Evolutionary conservation across 2,888 invertebrate species (phyloP).

Genomic region (Pelosia muscerda): DNA sequence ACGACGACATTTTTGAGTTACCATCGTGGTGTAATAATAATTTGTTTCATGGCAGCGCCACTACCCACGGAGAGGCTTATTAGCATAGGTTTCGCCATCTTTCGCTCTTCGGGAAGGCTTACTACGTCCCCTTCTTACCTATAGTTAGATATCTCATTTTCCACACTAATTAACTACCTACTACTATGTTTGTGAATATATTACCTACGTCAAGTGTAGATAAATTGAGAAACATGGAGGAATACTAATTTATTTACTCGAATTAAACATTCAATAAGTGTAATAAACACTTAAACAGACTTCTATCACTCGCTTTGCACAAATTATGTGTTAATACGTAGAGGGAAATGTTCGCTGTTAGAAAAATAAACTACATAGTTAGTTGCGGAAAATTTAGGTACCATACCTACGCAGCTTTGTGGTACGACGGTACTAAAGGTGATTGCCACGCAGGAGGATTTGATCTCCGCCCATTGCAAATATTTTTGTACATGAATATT

Average conservation of each 20-base stretch:
- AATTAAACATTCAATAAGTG: background rate
- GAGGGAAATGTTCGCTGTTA: background rate
- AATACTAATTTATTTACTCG: background rate
- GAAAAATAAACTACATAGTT: background rate
- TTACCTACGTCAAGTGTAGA: background rate
- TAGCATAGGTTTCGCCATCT: too few species aligned
- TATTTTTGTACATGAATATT: too few species aligned
- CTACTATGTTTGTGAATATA: background rate
- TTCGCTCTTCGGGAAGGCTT: too few species aligned
- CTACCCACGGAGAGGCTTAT: too few species aligned
- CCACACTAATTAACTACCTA: background rate
- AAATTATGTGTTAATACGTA: background rate
- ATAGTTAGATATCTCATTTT: too few species aligned
- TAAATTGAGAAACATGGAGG: background rate
- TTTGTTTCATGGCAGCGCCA: too few species aligned
- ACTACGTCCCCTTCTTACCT: too few species aligned
- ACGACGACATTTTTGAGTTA: too few species aligned
- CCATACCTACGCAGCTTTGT: background rate
- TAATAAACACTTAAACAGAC: background rate
- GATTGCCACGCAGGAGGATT: too few species aligned
- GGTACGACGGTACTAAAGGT: too few species aligned
- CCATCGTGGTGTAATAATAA: too few species aligned
- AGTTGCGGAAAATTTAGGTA: background rate
- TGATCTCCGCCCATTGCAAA: too few species aligned
- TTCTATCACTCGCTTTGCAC: background rate